phyloP scores from a whole-genome alignment of 2,797 vertebrate species.

The Rhincodon typus region DNA sequence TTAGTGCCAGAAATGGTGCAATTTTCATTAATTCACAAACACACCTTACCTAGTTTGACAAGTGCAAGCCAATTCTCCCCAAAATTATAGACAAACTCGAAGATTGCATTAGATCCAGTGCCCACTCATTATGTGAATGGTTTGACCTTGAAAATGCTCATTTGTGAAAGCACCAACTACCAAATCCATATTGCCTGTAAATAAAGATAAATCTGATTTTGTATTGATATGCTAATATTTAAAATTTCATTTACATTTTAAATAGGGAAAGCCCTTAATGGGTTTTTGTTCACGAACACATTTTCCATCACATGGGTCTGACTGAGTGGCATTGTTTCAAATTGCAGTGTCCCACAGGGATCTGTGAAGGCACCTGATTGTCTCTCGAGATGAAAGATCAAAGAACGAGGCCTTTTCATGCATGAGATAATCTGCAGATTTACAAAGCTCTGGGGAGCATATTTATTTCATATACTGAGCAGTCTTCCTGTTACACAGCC shows the following conservation, averaged over 20 bases:
- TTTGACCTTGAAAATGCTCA: conserved; percentile 1
- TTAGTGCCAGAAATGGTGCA: not conserved
- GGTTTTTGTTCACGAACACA: not conserved
- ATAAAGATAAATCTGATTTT: conserved; percentile 22
- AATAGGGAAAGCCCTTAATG: not conserved
- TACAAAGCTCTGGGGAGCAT: not conserved
- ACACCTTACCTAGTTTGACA: not conserved
- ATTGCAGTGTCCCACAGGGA: not conserved
- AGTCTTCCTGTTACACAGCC: not conserved
- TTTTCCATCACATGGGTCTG: not conserved
- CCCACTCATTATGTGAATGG: not conserved
- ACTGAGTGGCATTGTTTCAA: conserved; percentile 1
- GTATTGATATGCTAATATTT: conserved; percentile 18
- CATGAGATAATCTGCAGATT: not conserved
- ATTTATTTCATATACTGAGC: not conserved
- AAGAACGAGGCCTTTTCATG: not conserved
- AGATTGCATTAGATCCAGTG: not conserved
- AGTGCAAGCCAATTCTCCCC: no score
- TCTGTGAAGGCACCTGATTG: not conserved
- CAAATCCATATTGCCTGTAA: conserved; percentile 25
- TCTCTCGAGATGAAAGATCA: conserved; percentile 13
- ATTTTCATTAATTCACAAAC: not conserved
- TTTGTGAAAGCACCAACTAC: not conserved
- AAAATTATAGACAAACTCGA: not conserved
- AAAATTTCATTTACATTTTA: conserved; percentile 30